A percentile compares a stretch with the other conserved stretches of the same genome.
phyloP scores from a whole-genome alignment of 2,888 invertebrate species.

The Venusia cambrica region DNA sequence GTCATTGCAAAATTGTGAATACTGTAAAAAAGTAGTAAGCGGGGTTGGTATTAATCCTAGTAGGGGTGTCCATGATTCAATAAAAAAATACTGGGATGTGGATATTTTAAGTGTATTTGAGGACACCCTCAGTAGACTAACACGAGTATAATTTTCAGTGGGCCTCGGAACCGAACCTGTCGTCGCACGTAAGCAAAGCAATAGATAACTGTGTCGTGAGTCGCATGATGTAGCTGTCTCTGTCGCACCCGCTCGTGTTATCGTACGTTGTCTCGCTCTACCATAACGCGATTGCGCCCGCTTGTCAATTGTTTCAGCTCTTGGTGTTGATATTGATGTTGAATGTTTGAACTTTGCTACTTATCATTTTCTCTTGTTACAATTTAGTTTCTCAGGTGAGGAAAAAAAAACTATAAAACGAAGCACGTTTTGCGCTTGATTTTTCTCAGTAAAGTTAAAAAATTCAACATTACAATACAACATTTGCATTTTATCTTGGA shows the following conservation, averaged over 20 bases:
- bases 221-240: constrained; percentile 70
- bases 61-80: constrained; percentile 24
- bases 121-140: constrained; percentile 68
- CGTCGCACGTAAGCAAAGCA: constrained; percentile 74
- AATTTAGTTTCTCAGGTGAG: too few relatives aligned
- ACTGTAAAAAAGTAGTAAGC: constrained; percentile 39
- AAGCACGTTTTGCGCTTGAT: too few relatives aligned
- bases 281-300: constrained; percentile 42
- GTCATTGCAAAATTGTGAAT: constrained; percentile 35
- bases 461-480: constrained; percentile 14
- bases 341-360: constrained; percentile 14
- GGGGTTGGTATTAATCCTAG: constrained; percentile 22
- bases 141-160: constrained; percentile 75
- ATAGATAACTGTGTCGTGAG: constrained; percentile 67
- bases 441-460: too few relatives aligned
- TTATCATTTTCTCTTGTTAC: neutral
- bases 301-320: constrained; percentile 26
- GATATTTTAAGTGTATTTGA: constrained; percentile 10
- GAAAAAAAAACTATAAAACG: too few relatives aligned
- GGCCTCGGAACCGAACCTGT: constrained; percentile 75
- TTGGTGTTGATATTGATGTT: constrained; percentile 30
- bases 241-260: constrained; percentile 59
- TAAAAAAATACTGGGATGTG: constrained; percentile 24
- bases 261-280: constrained; percentile 51
- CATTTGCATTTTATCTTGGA: constrained; percentile 11